Percentiles rank a stretch among this genome's conserved stretches.
phyloP scores from a whole-genome alignment of 2,888 invertebrate genomes.

The Prosopocoilus inquinatus region DNA sequence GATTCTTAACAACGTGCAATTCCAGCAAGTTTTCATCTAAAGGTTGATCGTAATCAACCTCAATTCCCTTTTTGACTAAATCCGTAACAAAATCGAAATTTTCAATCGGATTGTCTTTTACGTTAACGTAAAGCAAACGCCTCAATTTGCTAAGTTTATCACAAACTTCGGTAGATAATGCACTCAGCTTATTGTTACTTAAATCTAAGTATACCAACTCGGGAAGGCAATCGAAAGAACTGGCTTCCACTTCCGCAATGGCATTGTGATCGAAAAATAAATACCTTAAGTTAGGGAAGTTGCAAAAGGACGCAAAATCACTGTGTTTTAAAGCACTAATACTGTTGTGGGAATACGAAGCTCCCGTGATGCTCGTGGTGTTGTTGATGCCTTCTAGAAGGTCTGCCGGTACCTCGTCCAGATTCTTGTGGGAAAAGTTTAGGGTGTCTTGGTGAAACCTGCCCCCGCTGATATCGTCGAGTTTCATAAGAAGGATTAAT shows the following conservation, averaged over 20 bases:
- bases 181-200: conserved; percentile 8
- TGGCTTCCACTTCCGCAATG: conserved; percentile 7
- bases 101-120: conserved; percentile 15
- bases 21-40: not conserved
- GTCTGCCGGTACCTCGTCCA: not conserved
- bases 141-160: conserved; percentile 7
- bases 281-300: conserved; percentile 12
- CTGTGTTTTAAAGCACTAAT: conserved; percentile 1
- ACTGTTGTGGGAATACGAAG: conserved; percentile 14
- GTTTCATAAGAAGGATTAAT: no score
- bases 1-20: not conserved
- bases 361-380: conserved; percentile 6
- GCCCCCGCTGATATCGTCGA: not conserved
- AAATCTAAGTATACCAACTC: conserved; percentile 11
- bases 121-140: conserved; percentile 6
- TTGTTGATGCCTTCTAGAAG: not conserved
- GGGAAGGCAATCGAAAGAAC: conserved; percentile 7
- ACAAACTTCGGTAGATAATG: conserved; percentile 7
- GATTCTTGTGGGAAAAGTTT: not conserved
- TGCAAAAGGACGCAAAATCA: conserved; percentile 10
- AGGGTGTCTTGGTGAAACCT: not conserved
- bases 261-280: conserved; percentile 19
- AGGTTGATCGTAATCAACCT: conserved; percentile 14
- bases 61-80: conserved; percentile 6
- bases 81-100: conserved; percentile 12